phyloP scores from a whole-genome alignment of 30 jellyfish, hydroid and myxozoan species.

The Morbakka virulenta region DNA sequence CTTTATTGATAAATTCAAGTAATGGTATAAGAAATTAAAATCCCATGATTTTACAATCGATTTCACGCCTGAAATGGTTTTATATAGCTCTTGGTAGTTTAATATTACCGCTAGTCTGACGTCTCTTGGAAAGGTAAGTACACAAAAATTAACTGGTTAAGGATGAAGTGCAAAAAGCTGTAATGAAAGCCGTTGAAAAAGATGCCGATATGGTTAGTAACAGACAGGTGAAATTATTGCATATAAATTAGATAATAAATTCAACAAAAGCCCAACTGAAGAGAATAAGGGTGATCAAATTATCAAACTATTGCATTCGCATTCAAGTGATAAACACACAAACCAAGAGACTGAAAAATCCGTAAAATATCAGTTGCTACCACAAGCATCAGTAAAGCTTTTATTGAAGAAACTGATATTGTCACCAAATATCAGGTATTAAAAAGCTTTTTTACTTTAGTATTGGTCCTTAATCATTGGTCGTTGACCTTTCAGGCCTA shows the following conservation, averaged over 20 bases:
- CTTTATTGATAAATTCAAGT: neutral
- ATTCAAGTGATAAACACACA: no score
- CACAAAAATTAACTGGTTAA: slow-evolving; percentile 12
- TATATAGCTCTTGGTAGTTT: neutral
- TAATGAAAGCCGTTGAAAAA: neutral
- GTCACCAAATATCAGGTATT: no score
- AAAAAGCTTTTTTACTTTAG: no score
- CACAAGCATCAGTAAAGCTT: no score
- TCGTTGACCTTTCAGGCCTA: no score
- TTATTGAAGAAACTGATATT: no score
- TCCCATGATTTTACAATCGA: slow-evolving; percentile 5
- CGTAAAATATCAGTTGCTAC: no score
- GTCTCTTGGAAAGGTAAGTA: slow-evolving; percentile 1
- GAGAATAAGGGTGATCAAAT: neutral
- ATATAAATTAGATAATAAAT: neutral
- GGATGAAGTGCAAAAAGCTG: slow-evolving; percentile 2
- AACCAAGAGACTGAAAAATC: no score
- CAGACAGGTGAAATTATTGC: slow-evolving; percentile 7
- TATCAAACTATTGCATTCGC: neutral
- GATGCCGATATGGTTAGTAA: neutral
- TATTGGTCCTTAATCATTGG: no score
- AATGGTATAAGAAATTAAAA: slow-evolving; percentile 3
- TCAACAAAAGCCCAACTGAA: no score
- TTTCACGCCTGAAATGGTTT: neutral
- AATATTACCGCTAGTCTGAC: neutral